Percentiles rank a stretch among this genome's conserved stretches.
Conservation (phyloP, 2,888 invertebrate genomes). For the Xestia ashworthii region DNA sequence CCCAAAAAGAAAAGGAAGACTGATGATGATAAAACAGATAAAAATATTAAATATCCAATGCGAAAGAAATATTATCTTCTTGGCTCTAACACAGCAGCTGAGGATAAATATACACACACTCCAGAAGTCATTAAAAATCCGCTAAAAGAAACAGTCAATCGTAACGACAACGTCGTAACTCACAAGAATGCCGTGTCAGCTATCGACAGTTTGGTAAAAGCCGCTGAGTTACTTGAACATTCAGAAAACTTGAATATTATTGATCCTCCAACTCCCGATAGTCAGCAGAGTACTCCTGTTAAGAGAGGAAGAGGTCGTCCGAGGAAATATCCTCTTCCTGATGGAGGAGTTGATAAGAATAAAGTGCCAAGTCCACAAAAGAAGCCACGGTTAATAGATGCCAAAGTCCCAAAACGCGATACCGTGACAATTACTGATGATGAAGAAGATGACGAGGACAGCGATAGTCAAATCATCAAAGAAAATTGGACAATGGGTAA, state of each 20-base stretch:
- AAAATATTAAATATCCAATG: conserved; percentile 76
- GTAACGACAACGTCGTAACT: conserved; percentile 68
- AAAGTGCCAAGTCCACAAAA: conserved; percentile 82
- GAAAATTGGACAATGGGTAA: conserved; percentile 90
- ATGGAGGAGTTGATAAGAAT: conserved; percentile 69
- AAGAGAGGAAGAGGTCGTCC: conserved; percentile 88
- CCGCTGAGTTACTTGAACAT: conserved; percentile 86
- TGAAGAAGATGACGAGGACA: conserved; percentile 73
- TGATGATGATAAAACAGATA: conserved; percentile 81
- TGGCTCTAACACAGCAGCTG: conserved; percentile 66
- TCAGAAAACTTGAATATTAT: conserved; percentile 74
- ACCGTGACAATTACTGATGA: conserved; percentile 67
- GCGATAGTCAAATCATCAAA: conserved; percentile 80
- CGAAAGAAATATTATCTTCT: conserved; percentile 86
- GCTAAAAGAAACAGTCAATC: conserved; percentile 70
- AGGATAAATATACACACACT: conserved; percentile 69
- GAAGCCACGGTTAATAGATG: conserved; percentile 81
- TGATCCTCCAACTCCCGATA: conserved; percentile 67
- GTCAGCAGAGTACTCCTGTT: conserved; percentile 77
- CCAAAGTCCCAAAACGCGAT: conserved; percentile 72
- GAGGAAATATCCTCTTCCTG: conserved; percentile 85
- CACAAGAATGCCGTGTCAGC: conserved; percentile 82
- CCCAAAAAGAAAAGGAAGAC: conserved; percentile 84
- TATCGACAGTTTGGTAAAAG: conserved; percentile 87
- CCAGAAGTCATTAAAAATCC: conserved; percentile 68